Percentiles rank a stretch among this genome's conserved stretches.
These are phyloP conservation scores for Perizoma affinitatum DNA, from an alignment of 2,888 invertebrate genomes.

Conservation along the genomic window DNA sequence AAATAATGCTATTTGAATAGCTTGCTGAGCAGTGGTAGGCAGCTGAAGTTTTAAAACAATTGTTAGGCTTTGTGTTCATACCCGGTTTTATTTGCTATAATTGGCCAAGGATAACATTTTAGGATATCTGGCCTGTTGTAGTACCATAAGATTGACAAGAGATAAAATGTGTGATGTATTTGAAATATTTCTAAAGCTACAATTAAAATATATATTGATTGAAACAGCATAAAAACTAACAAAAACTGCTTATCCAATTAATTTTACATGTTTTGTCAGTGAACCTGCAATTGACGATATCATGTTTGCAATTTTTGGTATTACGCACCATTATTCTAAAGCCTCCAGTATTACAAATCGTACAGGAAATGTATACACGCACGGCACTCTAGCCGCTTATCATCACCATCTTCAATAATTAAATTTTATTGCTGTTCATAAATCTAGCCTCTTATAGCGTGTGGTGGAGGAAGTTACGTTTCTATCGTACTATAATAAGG, in stretches of 20 bases:
- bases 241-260: no score
- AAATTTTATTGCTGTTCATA: conserved; percentile 51
- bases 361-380: conserved; percentile 38
- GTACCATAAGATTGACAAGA: no score
- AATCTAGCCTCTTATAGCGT: conserved; percentile 45
- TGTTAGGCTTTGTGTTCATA: no score
- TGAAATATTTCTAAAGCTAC: no score
- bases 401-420: conserved; percentile 49
- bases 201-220: no score
- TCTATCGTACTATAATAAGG: conserved; percentile 20
- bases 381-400: conserved; percentile 42
- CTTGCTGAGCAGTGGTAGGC: no score
- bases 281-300: not conserved
- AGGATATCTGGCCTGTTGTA: no score
- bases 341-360: conserved; percentile 29
- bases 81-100: no score
- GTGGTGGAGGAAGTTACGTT: conserved; percentile 36
- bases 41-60: no score
- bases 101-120: no score
- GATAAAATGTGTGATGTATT: no score
- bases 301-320: not conserved
- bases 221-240: no score
- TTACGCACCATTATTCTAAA: conserved; percentile 1
- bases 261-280: not conserved
- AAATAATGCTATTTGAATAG: conserved; percentile 13